phyloP scores from a whole-genome alignment of 1,140 invertebrate species.

The Cyphomyrmex costatus region DNA sequence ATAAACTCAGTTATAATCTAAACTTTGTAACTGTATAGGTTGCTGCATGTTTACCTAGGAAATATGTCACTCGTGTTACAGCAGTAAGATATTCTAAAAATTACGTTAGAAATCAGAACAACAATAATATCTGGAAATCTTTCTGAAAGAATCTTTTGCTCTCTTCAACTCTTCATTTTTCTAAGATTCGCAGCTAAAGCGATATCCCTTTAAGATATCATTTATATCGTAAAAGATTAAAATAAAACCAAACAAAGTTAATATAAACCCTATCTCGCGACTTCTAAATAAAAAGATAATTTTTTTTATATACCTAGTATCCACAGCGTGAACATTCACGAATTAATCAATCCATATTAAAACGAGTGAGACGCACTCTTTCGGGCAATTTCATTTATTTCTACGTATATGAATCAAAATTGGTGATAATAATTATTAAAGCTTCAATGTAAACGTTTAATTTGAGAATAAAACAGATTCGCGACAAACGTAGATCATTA shows the following conservation, averaged over 20 bases:
- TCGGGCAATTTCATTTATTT: background rate
- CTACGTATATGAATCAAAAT: background rate
- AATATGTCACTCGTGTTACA: background rate
- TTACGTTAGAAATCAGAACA: background rate
- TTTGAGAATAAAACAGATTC: background rate
- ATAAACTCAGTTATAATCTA: background rate
- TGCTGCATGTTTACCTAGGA: background rate
- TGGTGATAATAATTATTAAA: background rate
- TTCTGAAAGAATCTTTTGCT: background rate
- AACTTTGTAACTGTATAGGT: background rate
- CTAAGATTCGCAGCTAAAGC: background rate
- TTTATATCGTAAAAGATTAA: background rate
- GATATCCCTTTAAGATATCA: background rate
- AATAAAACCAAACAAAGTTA: background rate
- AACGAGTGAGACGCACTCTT: background rate
- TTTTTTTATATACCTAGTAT: background rate
- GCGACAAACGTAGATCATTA: background rate
- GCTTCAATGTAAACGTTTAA: background rate
- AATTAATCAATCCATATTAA: background rate
- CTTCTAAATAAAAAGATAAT: background rate
- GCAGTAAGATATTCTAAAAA: background rate
- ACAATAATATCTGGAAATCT: background rate
- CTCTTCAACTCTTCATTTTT: background rate
- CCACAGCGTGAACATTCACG: background rate
- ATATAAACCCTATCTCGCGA: background rate